These are phyloP conservation scores for Macquaria australasica DNA, from an alignment of 2,113 vertebrate genomes.

Conservation along the genomic window DNA sequence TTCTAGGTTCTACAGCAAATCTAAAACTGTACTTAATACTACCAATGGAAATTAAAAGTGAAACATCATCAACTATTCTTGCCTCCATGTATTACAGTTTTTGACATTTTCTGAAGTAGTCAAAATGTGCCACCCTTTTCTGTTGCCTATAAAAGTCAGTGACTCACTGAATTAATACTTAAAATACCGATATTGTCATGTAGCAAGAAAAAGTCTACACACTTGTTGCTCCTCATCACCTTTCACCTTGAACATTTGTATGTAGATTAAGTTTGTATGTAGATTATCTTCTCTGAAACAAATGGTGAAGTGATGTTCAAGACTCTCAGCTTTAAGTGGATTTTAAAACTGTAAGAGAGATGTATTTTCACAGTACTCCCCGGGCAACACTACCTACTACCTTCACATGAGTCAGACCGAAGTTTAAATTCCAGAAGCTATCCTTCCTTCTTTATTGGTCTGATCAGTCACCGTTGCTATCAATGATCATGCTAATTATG, in stretches of 20 bases:
- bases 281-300: background rate
- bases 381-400: background rate
- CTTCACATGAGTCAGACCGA: background rate
- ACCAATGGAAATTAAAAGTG: background rate
- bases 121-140: background rate
- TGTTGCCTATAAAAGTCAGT: background rate
- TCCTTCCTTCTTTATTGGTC: background rate
- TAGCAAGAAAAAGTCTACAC: background rate
- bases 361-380: background rate
- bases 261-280: background rate
- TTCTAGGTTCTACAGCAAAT: background rate
- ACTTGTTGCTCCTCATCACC: background rate
- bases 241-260: background rate
- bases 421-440: background rate
- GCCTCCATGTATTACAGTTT: background rate
- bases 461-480: background rate
- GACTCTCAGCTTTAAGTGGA: background rate
- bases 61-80: background rate
- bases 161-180: no score
- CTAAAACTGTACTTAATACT: no score
- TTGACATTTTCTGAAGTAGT: background rate
- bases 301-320: background rate
- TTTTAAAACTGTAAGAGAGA: background rate
- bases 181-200: background rate
- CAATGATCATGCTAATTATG: background rate